These are phyloP conservation scores for Palaemon carinicauda DNA, from an alignment of 1,140 invertebrate species.

Conservation along the genomic window DNA sequence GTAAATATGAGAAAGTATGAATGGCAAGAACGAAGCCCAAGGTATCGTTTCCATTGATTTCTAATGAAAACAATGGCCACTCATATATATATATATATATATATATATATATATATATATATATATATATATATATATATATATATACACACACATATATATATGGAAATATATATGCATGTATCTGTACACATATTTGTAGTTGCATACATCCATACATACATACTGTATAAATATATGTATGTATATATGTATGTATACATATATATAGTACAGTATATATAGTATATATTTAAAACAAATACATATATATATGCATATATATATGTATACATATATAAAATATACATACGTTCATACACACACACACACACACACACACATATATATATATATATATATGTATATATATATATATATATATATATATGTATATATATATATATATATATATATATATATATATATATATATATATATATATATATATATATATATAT, in stretches of 20 bases:
- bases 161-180: background rate
- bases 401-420: slow-evolving; percentile 23
- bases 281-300: no score
- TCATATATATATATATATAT: slow-evolving; percentile 7
- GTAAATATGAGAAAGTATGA: no score
- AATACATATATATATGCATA: slow-evolving; percentile 9
- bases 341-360: background rate
- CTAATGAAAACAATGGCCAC: no score
- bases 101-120: slow-evolving; percentile 11
- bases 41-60: no score
- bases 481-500: slow-evolving; percentile 3
- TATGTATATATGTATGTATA: slow-evolving; percentile 5
- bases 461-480: slow-evolving; percentile 12
- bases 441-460: slow-evolving; percentile 19
- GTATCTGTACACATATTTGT: slow-evolving; percentile 12
- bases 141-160: background rate
- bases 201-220: background rate
- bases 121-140: slow-evolving; percentile 20
- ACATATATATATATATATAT: background rate
- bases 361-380: background rate
- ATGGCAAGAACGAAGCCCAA: no score
- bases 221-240: slow-evolving; percentile 11
- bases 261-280: no score
- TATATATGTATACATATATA: slow-evolving; percentile 11
- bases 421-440: slow-evolving; percentile 17